phyloP scores from a whole-genome alignment of 2,797 vertebrate genomes.

The Eulemur coronatus region DNA sequence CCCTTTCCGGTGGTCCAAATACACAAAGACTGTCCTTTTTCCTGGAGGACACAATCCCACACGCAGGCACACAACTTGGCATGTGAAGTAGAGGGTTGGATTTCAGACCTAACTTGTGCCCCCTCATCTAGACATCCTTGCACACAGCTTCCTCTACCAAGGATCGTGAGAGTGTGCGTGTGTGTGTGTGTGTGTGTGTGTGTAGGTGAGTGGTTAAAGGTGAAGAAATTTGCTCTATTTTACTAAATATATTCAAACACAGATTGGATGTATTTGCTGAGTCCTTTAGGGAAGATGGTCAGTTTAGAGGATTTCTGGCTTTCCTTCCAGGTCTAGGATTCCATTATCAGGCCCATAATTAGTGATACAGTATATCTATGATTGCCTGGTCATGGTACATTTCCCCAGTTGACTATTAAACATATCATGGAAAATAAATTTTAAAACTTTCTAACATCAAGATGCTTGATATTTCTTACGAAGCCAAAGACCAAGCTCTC shows the following conservation, averaged over 20 bases:
- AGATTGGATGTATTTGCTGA: not conserved
- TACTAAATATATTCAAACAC: not conserved
- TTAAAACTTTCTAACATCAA: not conserved
- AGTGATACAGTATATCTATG: not conserved
- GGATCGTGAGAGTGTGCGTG: no score
- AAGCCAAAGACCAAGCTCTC: not conserved
- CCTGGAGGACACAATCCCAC: not conserved
- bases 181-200: not conserved
- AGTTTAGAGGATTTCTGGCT: not conserved
- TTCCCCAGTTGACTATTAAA: constrained; percentile 2
- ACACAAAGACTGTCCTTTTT: not conserved
- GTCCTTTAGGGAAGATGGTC: not conserved
- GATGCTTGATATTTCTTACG: not conserved
- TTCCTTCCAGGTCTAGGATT: not conserved
- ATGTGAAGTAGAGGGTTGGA: not conserved
- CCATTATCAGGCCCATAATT: not conserved
- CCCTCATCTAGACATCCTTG: not conserved
- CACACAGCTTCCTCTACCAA: not conserved
- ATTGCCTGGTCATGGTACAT: not conserved
- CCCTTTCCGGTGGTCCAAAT: not conserved
- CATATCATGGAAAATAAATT: not conserved
- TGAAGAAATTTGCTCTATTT: not conserved
- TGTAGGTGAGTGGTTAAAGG: not conserved
- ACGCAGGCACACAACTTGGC: not conserved
- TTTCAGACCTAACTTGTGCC: not conserved